Conservation (phyloP, 2,797 vertebrate species). For the Chelon labrosus region DNA sequence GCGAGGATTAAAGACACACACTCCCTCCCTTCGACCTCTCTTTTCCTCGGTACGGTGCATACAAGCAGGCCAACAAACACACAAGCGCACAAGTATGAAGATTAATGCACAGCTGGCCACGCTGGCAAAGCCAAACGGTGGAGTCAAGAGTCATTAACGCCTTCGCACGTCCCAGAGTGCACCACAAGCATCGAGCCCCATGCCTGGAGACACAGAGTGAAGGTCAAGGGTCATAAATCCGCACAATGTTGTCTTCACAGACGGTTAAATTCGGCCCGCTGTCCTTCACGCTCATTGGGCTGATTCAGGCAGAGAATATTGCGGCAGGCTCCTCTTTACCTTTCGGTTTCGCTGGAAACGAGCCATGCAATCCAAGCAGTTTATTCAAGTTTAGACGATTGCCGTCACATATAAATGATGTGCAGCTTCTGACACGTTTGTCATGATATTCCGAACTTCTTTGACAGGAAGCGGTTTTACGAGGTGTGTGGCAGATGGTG, state of each 20-base stretch:
- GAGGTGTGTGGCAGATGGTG: conserved; percentile 48
- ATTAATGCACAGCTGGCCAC: conserved; percentile 70
- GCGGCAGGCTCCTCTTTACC: conserved; percentile 3
- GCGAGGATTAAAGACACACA: conserved; percentile 73
- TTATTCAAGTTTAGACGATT: conserved; percentile 50
- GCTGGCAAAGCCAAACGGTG: conserved; percentile 67
- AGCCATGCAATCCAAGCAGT: conserved; percentile 54
- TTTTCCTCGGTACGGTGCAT: conserved; percentile 10
- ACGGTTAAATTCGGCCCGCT: conserved; percentile 61
- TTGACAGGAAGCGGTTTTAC: conserved; percentile 43
- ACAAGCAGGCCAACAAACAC: conserved; percentile 9
- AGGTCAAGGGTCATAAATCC: conserved; percentile 81
- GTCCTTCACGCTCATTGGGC: conserved; percentile 68
- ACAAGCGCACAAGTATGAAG: conserved; percentile 48
- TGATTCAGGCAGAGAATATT: conserved; percentile 26
- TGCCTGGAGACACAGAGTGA: conserved; percentile 50
- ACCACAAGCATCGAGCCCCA: conserved; percentile 36
- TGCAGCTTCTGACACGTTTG: conserved; percentile 42
- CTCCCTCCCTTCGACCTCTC: conserved; percentile 34
- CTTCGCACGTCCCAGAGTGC: conserved; percentile 62
- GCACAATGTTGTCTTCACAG: conserved; percentile 74
- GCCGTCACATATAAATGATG: conserved; percentile 44
- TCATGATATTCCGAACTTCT: conserved; percentile 36
- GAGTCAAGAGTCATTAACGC: conserved; percentile 75
- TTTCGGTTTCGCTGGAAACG: conserved; percentile 42